Percentiles rank a stretch among this genome's conserved stretches.
phyloP scores from a whole-genome alignment of 2,113 vertebrate species.

The Leptobrachium ailaonicum region DNA sequence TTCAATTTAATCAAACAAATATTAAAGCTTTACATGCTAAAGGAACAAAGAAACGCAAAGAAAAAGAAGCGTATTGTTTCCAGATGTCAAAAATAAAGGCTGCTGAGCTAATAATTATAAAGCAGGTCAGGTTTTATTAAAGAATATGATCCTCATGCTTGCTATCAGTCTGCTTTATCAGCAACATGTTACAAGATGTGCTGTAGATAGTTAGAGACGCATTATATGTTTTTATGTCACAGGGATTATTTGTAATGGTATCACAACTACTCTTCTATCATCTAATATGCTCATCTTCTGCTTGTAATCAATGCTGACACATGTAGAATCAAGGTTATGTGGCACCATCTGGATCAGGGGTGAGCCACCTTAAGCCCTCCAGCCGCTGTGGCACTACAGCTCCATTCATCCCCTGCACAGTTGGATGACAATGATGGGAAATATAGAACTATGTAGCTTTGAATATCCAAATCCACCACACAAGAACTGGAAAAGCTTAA shows the following conservation, averaged over 20 bases:
- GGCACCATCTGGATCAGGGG: background rate
- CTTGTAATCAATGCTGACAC: background rate
- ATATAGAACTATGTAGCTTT: background rate
- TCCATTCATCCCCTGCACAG: background rate
- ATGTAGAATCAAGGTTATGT: background rate
- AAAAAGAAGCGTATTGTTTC: conserved; percentile 16
- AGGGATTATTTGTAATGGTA: background rate
- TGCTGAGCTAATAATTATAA: conserved; percentile 11
- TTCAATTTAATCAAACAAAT: conserved; percentile 25
- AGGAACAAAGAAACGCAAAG: background rate
- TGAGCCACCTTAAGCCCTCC: background rate
- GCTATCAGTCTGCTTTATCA: conserved; percentile 20
- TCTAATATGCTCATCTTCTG: background rate
- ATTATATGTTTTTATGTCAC: background rate
- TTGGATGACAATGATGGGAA: background rate
- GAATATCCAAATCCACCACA: too few species aligned
- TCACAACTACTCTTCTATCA: too few species aligned
- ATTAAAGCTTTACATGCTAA: conserved; percentile 8
- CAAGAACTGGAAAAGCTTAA: too few species aligned
- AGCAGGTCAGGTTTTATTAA: conserved; percentile 11
- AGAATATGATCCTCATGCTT: conserved; percentile 8
- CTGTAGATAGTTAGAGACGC: background rate
- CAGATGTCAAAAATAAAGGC: conserved; percentile 32
- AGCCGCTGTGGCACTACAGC: too few species aligned
- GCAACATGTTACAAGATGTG: background rate